phyloP scores from a whole-genome alignment of 2,888 invertebrate species.

The Dicycla oo region DNA sequence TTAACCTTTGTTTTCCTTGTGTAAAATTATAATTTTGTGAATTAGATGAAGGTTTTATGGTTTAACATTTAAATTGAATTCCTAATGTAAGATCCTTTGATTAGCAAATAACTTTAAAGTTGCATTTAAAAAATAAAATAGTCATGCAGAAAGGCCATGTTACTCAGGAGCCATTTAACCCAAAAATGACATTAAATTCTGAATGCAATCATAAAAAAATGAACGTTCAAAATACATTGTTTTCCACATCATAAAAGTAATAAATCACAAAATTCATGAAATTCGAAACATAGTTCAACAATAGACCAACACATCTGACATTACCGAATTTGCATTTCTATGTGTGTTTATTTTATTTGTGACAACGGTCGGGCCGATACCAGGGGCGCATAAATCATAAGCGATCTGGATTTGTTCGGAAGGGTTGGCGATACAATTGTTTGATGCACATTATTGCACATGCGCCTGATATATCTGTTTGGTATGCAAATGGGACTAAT shows the following conservation, averaged over 20 bases:
- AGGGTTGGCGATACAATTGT: constrained; percentile 68
- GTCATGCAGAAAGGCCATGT: constrained; percentile 17
- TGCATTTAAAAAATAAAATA: not conserved
- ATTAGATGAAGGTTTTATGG: constrained; percentile 31
- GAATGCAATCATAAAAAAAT: constrained; percentile 28
- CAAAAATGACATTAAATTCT: constrained; percentile 38
- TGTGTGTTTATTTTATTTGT: constrained; percentile 80
- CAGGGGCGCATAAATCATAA: constrained; percentile 84
- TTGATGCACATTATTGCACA: constrained; percentile 76
- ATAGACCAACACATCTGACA: constrained; percentile 66
- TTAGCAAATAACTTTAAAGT: constrained; percentile 7
- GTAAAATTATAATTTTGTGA: constrained; percentile 46
- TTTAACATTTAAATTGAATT: constrained; percentile 30
- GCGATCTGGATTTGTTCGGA: constrained; percentile 84
- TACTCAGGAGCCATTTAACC: constrained; percentile 51
- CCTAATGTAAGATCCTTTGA: constrained; percentile 19
- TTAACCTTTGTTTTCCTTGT: constrained; percentile 52
- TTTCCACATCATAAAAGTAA: constrained; percentile 56
- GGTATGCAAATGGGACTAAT: constrained; percentile 87
- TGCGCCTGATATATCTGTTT: constrained; percentile 84
- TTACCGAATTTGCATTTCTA: constrained; percentile 80
- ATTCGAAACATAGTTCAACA: constrained; percentile 61
- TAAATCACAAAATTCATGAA: constrained; percentile 63
- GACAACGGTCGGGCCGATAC: constrained; percentile 76
- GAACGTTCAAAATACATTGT: constrained; percentile 51